Evolutionary conservation across 2,888 invertebrate species (phyloP).

Genomic region (Masnerella sp.): DNA sequence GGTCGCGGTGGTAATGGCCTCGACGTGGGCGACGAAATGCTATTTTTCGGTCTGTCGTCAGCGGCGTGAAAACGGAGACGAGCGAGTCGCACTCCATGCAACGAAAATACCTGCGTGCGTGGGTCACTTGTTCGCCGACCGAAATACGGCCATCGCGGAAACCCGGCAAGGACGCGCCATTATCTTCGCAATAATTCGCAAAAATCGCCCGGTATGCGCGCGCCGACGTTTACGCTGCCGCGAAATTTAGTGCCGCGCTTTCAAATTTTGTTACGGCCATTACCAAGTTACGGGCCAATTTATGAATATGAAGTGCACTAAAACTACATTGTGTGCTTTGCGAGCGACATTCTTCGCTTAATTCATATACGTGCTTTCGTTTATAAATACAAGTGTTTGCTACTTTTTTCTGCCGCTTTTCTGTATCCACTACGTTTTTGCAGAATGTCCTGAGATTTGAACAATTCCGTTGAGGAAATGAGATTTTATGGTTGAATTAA

Average conservation of each 20-base stretch:
- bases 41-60: constrained; percentile 62
- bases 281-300: constrained; percentile 40
- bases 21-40: constrained; percentile 57
- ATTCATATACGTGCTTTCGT: constrained; percentile 35
- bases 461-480: no score
- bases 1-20: constrained; percentile 59
- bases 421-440: constrained; percentile 1
- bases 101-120: constrained; percentile 58
- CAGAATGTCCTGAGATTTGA: no score
- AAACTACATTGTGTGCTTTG: constrained; percentile 44
- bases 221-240: constrained; percentile 32
- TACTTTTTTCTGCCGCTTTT: constrained; percentile 3
- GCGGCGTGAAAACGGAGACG: constrained; percentile 54
- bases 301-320: constrained; percentile 43
- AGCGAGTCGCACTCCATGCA: constrained; percentile 47
- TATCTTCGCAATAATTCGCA: constrained; percentile 40
- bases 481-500: no score
- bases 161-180: constrained; percentile 40
- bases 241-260: constrained; percentile 46
- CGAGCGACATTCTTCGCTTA: constrained; percentile 38
- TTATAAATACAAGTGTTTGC: constrained; percentile 30
- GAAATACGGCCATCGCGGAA: constrained; percentile 53
- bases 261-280: constrained; percentile 46
- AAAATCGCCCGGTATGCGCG: constrained; percentile 30
- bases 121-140: constrained; percentile 47